Evolutionary conservation across 2,888 invertebrate species (phyloP), one percentile per base, ranked within the genome.

Genomic region (Harpagoxenus sublaevis): DNA sequence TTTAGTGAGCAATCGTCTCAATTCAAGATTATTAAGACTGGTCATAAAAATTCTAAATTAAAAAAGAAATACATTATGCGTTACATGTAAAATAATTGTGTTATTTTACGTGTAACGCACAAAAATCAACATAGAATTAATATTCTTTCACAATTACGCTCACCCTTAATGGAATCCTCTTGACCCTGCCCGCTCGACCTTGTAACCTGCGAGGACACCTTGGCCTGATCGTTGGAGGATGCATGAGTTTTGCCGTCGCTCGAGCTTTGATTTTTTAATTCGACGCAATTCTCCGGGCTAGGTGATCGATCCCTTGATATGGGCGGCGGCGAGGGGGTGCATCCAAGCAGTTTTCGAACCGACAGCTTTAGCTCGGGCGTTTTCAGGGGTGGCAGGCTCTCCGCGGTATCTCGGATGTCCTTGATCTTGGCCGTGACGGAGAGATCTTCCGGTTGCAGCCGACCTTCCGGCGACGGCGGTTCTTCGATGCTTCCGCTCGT

Each of bases 281-380:
- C 90, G 23, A 85, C 39, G 65, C 86, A 88, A 51, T 82, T 88
- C 2, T 91, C 91, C 0, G 91, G 91, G n/a, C 90, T 91, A 31
- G 86, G 68, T 0, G 93, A 91, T 6, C 89, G 90, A 8, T 92
- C 93, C 31, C 90, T 91, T 23, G 86, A 81, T 9, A 92, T 87
- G 57, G 94, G 92, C 9, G 93, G 94, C 15, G 94, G 94, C 42
- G 94, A 94, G 5, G 94, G 94, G 78, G 92, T 93, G 75, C 94
- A 94, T 2, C 94, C 94, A 9, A 94, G 87, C 45, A 94, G 84
- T 83, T 94, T 94, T 74, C 94, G 91, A 45, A 94, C 94, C 28
- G 94, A 94, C 3, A 94, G 87, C 78, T 94, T 94, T 4, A 94
- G 74, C 85, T 94, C 94, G 18, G 94, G 94, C 3, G 93, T 92